Base-by-base conservation (phyloP, 2,113 vertebrate species). In the Arizona elegans region DNA sequence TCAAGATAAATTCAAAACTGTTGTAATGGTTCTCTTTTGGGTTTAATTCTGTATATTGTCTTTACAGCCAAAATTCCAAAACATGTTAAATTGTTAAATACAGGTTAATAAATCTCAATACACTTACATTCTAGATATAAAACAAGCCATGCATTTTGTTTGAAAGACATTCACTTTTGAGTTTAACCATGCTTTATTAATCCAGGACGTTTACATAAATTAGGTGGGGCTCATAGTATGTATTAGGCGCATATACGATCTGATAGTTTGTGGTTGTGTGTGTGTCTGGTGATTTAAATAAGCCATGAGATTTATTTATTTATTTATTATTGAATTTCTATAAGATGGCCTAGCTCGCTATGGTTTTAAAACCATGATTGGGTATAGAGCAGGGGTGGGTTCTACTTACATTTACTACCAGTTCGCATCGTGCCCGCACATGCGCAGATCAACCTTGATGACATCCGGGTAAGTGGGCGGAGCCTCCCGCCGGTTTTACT, bases 21-120 rank as follows among this genome's bases (percentile, higher is more conserved):
- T 26, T 19, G 1, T 91, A 9, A 89, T 0, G 0, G 0, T 0
- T 54, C 29, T 56, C 86, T 91, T 38, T n/a, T 29, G 13, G 1
- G 54, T 33, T 21, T 2, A 5, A 91, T 38, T 26, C 38, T 88
- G 50, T 15, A 92, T 2, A 55, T 26, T 6, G 11, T 10, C 26
- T 47, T 38, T 58, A 4, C 29, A 91, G 38, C 2, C 19, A 12
- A 75, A 54, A 12, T 81, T 8, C 70, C 33, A 38, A 81, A 81
- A 21, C 33, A 81, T 81, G 70, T 38, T 81, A 38, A 17, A 81
- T 81, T 19, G 38, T 81, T 38, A 81, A 81, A 81, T 81, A 19
- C 70, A 38, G 70, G 15, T 81, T 38, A 81, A 81, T 81, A 81
- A 38, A 81, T 19, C 70, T 38, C 70, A 21, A 81, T 38, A 38